Conservation (phyloP, 2,113 vertebrate species). For the Forbesichthys papilliferus region DNA sequence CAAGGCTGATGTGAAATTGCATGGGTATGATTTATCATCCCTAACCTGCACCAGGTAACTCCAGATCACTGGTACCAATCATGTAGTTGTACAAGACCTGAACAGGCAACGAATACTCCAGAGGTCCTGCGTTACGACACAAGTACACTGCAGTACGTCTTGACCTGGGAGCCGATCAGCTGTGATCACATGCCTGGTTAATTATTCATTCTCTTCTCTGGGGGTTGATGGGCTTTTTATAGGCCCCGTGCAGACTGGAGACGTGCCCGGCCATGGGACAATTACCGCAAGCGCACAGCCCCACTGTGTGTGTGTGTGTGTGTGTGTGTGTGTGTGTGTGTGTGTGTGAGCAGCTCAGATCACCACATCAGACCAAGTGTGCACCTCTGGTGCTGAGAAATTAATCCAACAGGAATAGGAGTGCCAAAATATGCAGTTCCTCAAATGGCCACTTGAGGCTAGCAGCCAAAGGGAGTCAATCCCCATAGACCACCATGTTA, state of each 20-base stretch:
- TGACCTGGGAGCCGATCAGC: constrained; percentile 49
- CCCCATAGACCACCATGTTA: too few relatives aligned
- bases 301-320: background rate
- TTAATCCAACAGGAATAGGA: too few relatives aligned
- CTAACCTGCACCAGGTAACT: background rate
- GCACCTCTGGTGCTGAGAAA: too few relatives aligned
- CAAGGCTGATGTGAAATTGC: constrained; percentile 18
- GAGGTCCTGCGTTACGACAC: background rate
- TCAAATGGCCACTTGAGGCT: too few relatives aligned
- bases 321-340: background rate
- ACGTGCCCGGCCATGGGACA: background rate
- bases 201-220: constrained; percentile 58
- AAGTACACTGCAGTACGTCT: background rate
- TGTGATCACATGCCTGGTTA: constrained; percentile 54
- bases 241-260: constrained; percentile 13
- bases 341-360: background rate
- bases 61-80: too few relatives aligned
- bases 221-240: background rate
- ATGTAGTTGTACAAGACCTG: too few relatives aligned
- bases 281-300: background rate
- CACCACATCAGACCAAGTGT: too few relatives aligned
- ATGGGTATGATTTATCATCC: background rate
- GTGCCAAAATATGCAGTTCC: too few relatives aligned
- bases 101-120: background rate
- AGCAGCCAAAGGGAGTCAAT: too few relatives aligned